Base-by-base conservation (phyloP, 2,888 invertebrate genomes). In the Lithophane semibrunnea region DNA sequence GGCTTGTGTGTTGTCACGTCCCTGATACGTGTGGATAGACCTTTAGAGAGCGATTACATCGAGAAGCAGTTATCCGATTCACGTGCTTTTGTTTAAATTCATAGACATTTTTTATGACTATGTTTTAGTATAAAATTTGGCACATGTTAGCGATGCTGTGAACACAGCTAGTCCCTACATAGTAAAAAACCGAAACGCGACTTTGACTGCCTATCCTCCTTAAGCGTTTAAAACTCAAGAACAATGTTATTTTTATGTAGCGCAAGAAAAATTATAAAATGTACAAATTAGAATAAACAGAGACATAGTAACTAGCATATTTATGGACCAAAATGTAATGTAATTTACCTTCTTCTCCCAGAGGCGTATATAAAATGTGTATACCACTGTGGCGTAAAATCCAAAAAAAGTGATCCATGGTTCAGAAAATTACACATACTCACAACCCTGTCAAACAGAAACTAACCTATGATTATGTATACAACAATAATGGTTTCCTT, bases 281-380 rank as follows among this genome's bases (percentile, higher is more conserved):
- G 3, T 18, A n/a, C 52, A 21, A 37, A 63, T 52, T 13, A 5
- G 7, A 77, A 44, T 44, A 66, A 44, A 13, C 18, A 7, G 3
- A 54, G n/a, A 63, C 18, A 37, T 21, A 21, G 4, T 61, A 29
- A 60, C 24, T 71, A 24, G 13, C 56, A 42, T 16, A 42, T 60
- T 24, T 18, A 29, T 29, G 13, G 56, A 24, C 12, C 0, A 37
- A 42, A 42, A 47, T 21, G 1, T 61, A 16, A 24, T 21, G 18
- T 60, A 58, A 44, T 29, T 52, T 82, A 82, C 83, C 82, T 83
- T 79, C 74, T 71, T 49, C 54, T 44, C 77, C 82, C 21, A 81
- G 52, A 52, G 77, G 77, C 7, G 68, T 69, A 66, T 76, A 73
- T 24, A 42, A 67, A 65, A 78, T 79, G 18, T 79, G 68, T 61